These are phyloP conservation scores for Lagria hirta DNA, from an alignment of 2,888 invertebrate species.

Conservation along the genomic window DNA sequence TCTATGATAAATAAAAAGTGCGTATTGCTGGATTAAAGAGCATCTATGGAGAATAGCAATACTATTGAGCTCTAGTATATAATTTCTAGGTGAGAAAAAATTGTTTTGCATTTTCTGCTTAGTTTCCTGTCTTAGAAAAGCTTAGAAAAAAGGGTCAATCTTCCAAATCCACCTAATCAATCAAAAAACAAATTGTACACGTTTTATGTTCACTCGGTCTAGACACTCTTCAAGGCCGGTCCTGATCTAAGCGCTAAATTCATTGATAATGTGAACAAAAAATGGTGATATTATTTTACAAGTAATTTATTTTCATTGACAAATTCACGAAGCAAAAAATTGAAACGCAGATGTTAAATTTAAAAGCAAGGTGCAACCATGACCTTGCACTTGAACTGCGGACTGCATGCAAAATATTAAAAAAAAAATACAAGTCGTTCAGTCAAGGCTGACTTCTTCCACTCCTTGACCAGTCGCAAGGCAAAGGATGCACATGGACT, in stretches of 20 bases:
- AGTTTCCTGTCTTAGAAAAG: too few relatives aligned
- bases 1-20: too few relatives aligned
- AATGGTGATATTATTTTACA: not conserved
- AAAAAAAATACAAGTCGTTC: conserved; percentile 22
- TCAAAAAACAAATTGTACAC: conserved; percentile 30
- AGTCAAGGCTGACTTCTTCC: conserved; percentile 36
- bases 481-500: conserved; percentile 20
- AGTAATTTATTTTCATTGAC: not conserved
- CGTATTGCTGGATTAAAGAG: too few relatives aligned
- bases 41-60: too few relatives aligned
- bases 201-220: conserved; percentile 39
- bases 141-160: too few relatives aligned
- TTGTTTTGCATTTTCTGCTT: too few relatives aligned
- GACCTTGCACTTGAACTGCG: conserved; percentile 50
- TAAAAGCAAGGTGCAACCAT: conserved; percentile 29
- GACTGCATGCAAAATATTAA: conserved; percentile 26
- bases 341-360: conserved; percentile 15
- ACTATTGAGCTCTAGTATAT: too few relatives aligned
- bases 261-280: too few relatives aligned
- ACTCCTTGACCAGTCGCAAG: conserved; percentile 34
- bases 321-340: not conserved
- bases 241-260: too few relatives aligned
- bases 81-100: too few relatives aligned
- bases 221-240: conserved; percentile 36
- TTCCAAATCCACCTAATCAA: too few relatives aligned